Base-by-base conservation (phyloP, 1,140 invertebrate species). In the Calosoma granatense region DNA sequence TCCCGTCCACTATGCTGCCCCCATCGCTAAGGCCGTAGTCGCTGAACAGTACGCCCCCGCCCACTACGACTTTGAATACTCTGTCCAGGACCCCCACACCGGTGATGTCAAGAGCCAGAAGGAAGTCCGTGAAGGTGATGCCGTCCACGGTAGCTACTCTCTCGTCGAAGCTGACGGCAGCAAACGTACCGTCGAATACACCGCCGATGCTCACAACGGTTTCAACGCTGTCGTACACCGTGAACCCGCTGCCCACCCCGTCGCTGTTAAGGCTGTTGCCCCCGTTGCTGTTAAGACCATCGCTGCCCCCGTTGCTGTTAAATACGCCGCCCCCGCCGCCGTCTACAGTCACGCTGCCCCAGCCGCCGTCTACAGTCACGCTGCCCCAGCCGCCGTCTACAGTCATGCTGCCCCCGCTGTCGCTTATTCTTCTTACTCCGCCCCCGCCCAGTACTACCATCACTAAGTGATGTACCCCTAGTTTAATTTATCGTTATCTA, bases 61-160 rank as follows among this genome's bases (percentile, higher is more conserved):
- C 36, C 67, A 67, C 19, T 81, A 81, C 64, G 76, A 78, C 62
- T 81, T 78, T 71, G 69, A 74, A 15, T 81, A 81, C 65, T 65
- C 70, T 53, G 79, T 82, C 2, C 65, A 73, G 20, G 76, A 77
- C 62, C 68, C 74, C 0, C 67, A 71, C 64, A 79, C 71, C 62
- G 74, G 78, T 9, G 76, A 78, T 63, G 70, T 73, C 60, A 77
- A 78, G 61, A 66, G 70, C 21, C 74, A 76, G 58, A 69, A 76
- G 30, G 76, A 78, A 64, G 65, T 54, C 53, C 70, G 76, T 12
- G 72, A 77, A 55, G 80, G 80, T 9, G 79, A 82, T 58, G 63
- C 79, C 4, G 79, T 82, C n/a, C 75, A 77, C 60, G 81, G 81
- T 1, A 77, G 76, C 58, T 81, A 81, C 67, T 77, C 74, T 1